Evolutionary conservation across 2,888 invertebrate species (phyloP).

Genomic region (Parochlus steinenii): DNA sequence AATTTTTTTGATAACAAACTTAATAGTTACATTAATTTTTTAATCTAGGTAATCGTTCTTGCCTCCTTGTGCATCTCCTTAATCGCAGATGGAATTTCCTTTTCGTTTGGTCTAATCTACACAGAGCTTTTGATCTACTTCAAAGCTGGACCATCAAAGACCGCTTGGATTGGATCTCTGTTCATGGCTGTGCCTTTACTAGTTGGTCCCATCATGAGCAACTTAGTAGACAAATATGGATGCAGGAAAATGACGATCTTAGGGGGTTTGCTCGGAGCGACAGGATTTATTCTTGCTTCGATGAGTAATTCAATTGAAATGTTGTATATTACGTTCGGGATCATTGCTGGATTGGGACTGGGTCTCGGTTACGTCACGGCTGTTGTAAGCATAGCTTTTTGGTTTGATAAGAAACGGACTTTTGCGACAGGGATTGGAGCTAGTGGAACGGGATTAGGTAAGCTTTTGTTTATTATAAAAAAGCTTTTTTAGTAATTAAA

Average conservation of each 20-base stretch:
- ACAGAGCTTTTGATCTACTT: constrained; percentile 70
- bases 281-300: constrained; percentile 62
- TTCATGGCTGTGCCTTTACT: constrained; percentile 80
- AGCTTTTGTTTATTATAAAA: too few species aligned
- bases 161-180: constrained; percentile 79
- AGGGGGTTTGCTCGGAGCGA: constrained; percentile 52
- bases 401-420: constrained; percentile 77
- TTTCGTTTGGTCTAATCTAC: constrained; percentile 81
- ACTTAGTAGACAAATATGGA: constrained; percentile 73
- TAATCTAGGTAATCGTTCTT: too few species aligned
- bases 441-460: constrained; percentile 77
- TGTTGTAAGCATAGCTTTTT: constrained; percentile 80
- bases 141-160: constrained; percentile 62
- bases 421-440: constrained; percentile 77
- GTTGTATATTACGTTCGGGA: constrained; percentile 72
- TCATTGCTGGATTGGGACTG: constrained; percentile 67
- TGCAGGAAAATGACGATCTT: constrained; percentile 59
- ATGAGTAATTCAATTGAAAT: constrained; percentile 53
- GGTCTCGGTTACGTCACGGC: constrained; percentile 78
- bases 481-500: too few species aligned
- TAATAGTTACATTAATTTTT: too few species aligned
- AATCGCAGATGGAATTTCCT: constrained; percentile 84
- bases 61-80: constrained; percentile 73
- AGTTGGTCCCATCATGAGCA: constrained; percentile 69
- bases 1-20: too few species aligned